Evolutionary conservation across 2,888 invertebrate species (phyloP).

Genomic region (Watsonalla binaria): DNA sequence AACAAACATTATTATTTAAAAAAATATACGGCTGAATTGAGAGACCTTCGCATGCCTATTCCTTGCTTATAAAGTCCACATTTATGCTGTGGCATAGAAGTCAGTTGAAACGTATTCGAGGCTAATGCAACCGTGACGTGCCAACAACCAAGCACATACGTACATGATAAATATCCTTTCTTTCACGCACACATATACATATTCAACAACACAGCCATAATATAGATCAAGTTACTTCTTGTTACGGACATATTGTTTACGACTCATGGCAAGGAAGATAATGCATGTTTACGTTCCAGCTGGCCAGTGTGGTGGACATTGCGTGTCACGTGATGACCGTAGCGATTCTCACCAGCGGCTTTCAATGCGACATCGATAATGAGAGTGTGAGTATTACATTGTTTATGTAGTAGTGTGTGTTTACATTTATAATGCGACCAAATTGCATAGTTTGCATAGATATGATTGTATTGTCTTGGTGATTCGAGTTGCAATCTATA

Average conservation of each 20-base stretch:
- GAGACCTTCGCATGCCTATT: no score
- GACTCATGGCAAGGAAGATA: background rate
- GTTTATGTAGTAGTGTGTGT: no score
- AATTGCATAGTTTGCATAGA: no score
- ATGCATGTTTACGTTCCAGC: constrained; percentile 33
- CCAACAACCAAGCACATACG: background rate
- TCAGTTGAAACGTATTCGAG: no score
- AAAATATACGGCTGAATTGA: no score
- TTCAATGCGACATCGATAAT: constrained; percentile 51
- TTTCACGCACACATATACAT: background rate
- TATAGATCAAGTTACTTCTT: background rate
- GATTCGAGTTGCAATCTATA: no score
- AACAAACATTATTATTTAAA: no score
- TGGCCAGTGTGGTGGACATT: constrained; percentile 49
- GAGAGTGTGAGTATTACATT: constrained; percentile 37
- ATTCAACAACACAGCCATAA: background rate
- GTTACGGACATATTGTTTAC: background rate
- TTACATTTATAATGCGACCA: no score
- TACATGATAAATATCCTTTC: background rate
- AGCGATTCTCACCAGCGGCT: constrained; percentile 46
- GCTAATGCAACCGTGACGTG: no score
- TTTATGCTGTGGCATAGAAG: no score
- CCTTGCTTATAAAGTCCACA: no score
- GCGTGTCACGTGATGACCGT: constrained; percentile 45
- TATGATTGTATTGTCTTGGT: no score